Base-by-base conservation (phyloP, 2,113 vertebrate species). In the Paramisgurnus dabryanus region DNA sequence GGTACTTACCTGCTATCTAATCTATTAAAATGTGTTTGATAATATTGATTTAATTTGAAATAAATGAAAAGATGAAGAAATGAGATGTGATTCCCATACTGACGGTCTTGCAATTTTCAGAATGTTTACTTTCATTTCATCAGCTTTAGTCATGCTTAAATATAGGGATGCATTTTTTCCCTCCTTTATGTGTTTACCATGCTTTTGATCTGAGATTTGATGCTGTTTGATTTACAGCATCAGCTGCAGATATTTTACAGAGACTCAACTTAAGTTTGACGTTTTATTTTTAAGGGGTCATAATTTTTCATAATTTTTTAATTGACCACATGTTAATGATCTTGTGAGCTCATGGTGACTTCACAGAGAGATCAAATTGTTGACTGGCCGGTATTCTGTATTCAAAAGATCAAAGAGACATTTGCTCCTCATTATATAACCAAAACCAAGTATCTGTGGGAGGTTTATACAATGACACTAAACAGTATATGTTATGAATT, bases 381-480 rank as follows among this genome's bases (percentile, higher is more conserved):
- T 34, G 27, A 34, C 27, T 34, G 27, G 27, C 4, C 45, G 7
- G 10, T 47, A 47, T 5, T 0, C 7, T 47, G 7, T 6, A 47
- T 2, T 47, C 45, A 47, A 47, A 47, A 10, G 45, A 47, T 47
- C 5, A 6, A 47, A 10, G 27, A 34, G 27, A 34, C 3, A 34
- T 34, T 34, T 47, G 45, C 10, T 47, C 10, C 45, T 47, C 45
- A 47, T 47, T 7, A 47, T 10, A 47, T 47, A 6, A 47, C 6
- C 45, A 55, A 55, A 17, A 12, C 13, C 53, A 55, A 15, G 87
- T 88, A 86, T 85, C 87, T 86, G 86, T 67, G 85, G 73, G 76
- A 41, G 87, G 86, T 88, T 79, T 76, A 39, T 73, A 82, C 74
- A 67, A 78, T 77, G 82, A 85, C 80, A 61, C 3, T 75, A 5